Base-by-base conservation (phyloP, 2,888 invertebrate genomes). In the Oscheius sp. region DNA sequence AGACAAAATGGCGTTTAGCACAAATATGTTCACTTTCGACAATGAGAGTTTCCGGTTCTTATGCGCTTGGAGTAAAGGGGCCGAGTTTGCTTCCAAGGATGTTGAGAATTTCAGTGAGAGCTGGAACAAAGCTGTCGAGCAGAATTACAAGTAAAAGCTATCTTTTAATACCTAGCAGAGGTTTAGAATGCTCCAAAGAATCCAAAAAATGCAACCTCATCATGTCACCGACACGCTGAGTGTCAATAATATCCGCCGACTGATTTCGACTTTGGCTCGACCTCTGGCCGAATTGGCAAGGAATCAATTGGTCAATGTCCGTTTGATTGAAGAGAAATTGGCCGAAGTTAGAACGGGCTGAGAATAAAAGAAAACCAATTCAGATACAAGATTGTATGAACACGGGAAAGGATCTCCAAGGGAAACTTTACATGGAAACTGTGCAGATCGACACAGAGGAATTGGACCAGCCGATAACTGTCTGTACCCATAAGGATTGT, bases 241-340 rank as follows among this genome's bases (percentile, higher is more conserved):
- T 52, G 53, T 72, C 23, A 72, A 72, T 18, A 63, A 61, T 0
- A 35, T 53, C 29, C 52, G 64, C n/a, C 41, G 1, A 0, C 35
- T 63, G 6, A 63, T 72, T n/a, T 27, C 21, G 2, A 23, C 53
- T 12, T 23, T 72, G 16, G 63, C 72, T 25, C 49, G 56, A 0
- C 72, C 72, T 2, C 6, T 72, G 53, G 72, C 63, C 13, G 72
- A 72, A 35, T 53, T 72, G 7, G 61, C 70, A 3, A 58, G 29
- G 29, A 70, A 70, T 59, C 58, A 59, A 46, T 16, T 70, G 49
- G 29, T 46, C 5, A 70, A 70, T 27, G 21, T 52, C 27, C 21
- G 46, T 18, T 1, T 70, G 7, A 58, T 70, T 25, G 61, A 70
- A n/a, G 58, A 45, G 23, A 70, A 70, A 35, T 35, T 9, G 9